These are phyloP conservation scores for Sebastes fasciatus DNA, from an alignment of 2,113 vertebrate species.

Conservation along the genomic window DNA sequence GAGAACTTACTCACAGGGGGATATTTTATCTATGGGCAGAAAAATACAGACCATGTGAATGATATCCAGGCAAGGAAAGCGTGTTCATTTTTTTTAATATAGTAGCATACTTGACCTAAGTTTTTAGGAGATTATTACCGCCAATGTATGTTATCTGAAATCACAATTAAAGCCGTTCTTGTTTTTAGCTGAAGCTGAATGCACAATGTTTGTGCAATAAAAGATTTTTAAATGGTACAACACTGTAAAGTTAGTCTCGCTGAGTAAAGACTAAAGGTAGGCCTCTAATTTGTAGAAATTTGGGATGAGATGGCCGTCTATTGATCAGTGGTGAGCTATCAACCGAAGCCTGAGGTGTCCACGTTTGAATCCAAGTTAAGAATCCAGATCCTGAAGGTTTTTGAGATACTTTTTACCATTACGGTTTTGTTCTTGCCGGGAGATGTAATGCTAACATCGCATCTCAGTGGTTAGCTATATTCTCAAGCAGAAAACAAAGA, in stretches of 20 bases:
- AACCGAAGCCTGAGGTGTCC: not conserved
- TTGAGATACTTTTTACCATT: not conserved
- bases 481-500: slow-evolving; percentile 35
- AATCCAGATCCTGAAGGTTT: not conserved
- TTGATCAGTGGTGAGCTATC: slow-evolving; percentile 17
- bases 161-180: slow-evolving; percentile 14
- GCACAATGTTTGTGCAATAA: not conserved
- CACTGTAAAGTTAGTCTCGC: not conserved
- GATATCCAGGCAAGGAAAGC: slow-evolving; percentile 7
- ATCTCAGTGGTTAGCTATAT: not conserved
- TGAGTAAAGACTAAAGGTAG: not conserved
- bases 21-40: not conserved
- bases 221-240: not conserved
- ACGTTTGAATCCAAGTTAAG: slow-evolving; percentile 12
- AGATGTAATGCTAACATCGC: not conserved
- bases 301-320: slow-evolving; percentile 2
- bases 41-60: not conserved
- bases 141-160: not conserved
- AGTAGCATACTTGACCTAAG: not conserved
- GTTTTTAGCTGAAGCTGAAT: not conserved
- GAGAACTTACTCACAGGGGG: not conserved
- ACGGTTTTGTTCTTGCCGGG: not conserved
- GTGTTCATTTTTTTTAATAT: not conserved
- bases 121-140: not conserved
- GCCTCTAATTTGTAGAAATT: not conserved